A percentile compares a stretch with the other conserved stretches of the same genome.
These are phyloP conservation scores for Ylistrum balloti DNA, from an alignment of 1,140 invertebrate species.

Conservation along the genomic window DNA sequence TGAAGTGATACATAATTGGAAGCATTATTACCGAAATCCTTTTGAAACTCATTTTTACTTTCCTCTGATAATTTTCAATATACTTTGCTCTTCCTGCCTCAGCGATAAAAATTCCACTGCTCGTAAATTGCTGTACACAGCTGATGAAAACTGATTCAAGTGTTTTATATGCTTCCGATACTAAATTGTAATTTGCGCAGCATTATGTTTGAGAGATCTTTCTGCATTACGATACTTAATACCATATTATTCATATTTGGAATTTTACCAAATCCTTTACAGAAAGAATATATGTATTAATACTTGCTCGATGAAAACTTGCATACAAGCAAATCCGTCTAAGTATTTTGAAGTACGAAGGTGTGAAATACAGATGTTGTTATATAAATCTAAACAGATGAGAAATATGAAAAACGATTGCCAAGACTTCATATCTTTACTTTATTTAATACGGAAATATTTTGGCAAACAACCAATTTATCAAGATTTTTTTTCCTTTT, in stretches of 20 bases:
- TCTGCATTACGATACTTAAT: not conserved
- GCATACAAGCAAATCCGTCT: too few species aligned
- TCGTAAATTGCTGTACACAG: not conserved
- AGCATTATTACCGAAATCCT: conserved; percentile 34
- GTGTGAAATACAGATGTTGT: too few species aligned
- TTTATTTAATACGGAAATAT: too few species aligned
- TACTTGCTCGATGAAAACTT: too few species aligned
- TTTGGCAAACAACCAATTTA: too few species aligned
- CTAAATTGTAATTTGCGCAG: not conserved
- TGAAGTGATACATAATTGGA: conserved; percentile 35
- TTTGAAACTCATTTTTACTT: conserved; percentile 11
- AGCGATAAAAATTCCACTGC: conserved; percentile 10
- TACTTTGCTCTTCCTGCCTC: not conserved
- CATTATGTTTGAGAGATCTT: not conserved
- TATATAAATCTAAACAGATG: too few species aligned
- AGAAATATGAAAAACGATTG: too few species aligned
- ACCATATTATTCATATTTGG: conserved; percentile 3
- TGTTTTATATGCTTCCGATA: not conserved
- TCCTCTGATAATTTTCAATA: not conserved
- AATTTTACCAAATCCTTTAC: too few species aligned
- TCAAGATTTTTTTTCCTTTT: too few species aligned
- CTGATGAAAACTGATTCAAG: not conserved
- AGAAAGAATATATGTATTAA: too few species aligned
- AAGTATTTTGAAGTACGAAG: too few species aligned
- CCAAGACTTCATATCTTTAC: too few species aligned